A percentile compares a stretch with the other conserved stretches of the same genome.
Conservation (phyloP, 2,113 vertebrate genomes). For the Bettongia penicillata region DNA sequence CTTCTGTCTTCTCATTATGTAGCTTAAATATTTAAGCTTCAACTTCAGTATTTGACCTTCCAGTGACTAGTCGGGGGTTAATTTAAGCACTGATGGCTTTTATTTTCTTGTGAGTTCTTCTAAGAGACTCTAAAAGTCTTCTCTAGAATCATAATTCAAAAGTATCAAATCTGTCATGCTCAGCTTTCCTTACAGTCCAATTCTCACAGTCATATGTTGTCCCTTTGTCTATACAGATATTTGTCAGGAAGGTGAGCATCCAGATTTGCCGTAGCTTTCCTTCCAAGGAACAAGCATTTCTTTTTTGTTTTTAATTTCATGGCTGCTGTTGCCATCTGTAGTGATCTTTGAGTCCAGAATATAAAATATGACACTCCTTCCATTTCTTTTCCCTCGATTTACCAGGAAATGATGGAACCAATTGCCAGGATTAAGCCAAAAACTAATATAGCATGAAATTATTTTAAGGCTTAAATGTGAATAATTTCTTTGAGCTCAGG, state of each 20-base stretch:
- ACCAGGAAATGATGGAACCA: background rate
- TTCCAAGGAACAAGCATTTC: background rate
- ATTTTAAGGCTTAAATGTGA: background rate
- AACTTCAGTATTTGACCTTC: background rate
- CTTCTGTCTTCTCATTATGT: background rate
- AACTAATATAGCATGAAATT: background rate
- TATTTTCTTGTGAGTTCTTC: background rate
- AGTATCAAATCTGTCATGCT: background rate
- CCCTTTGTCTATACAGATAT: background rate
- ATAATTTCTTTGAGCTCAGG: background rate
- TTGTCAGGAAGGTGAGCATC: background rate
- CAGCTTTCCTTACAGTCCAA: background rate
- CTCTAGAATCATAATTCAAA: background rate
- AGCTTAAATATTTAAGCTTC: background rate
- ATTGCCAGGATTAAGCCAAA: background rate
- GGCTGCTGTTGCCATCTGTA: background rate
- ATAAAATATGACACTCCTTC: background rate
- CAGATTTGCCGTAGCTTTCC: background rate
- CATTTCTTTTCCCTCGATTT: background rate
- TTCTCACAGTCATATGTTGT: background rate
- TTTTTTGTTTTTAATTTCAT: background rate
- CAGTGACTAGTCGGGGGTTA: background rate
- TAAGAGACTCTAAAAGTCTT: background rate
- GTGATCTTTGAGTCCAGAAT: background rate
- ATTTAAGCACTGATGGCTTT: background rate